Evolutionary conservation across 2,888 invertebrate genomes (phyloP), one percentile per base, ranked within the genome.

Genomic region (Meta bourneti): DNA sequence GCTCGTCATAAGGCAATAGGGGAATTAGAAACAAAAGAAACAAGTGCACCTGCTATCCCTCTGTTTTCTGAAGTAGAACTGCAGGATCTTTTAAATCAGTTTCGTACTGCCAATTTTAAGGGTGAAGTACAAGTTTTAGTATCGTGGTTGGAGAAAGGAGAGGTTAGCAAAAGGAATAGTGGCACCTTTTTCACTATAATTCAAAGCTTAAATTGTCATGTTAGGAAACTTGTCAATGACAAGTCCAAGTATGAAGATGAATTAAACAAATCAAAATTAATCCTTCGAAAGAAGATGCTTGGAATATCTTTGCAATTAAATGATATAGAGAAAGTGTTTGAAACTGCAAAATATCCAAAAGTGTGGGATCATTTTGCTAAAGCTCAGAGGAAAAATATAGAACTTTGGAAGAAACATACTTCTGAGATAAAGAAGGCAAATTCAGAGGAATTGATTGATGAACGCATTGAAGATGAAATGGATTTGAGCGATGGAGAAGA

Each of bases 321-420:
- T 97, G 98, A 98, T 97, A 98, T 99, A 96, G 98, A 98, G 97
- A 97, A 98, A 96, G 98, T 99, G 96, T 98, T 99, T 96, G 96
- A 96, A 95, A 97, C 98, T 95, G 98, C 98, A 95, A 97, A 97
- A 96, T 98, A 98, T 96, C 98, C 99, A 97, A 98, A 98, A 96
- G 98, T 98, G 96, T 99, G 99, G 99, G 99, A 99, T 97, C 99
- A 99, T 97, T 99, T 99, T 97, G 98, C 98, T 96, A 99, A 99
- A 96, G 98, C 98, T 94, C 99, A 99, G 96, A 96, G 99, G 96
- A 99, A 99, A 97, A 98, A 98, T 96, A 98, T 99, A 96, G 98
- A 98, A 96, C 97, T 97, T 95, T 99, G 99, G 99, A 98, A 97
- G 96, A 98, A 98, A 96, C 98, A 98, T 96, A 97, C 98, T 93